A percentile compares a stretch with the other conserved stretches of the same genome.
These are phyloP conservation scores for Acrocyrtus sp. DNA, from an alignment of 2,888 invertebrate genomes.

Conservation along the genomic window DNA sequence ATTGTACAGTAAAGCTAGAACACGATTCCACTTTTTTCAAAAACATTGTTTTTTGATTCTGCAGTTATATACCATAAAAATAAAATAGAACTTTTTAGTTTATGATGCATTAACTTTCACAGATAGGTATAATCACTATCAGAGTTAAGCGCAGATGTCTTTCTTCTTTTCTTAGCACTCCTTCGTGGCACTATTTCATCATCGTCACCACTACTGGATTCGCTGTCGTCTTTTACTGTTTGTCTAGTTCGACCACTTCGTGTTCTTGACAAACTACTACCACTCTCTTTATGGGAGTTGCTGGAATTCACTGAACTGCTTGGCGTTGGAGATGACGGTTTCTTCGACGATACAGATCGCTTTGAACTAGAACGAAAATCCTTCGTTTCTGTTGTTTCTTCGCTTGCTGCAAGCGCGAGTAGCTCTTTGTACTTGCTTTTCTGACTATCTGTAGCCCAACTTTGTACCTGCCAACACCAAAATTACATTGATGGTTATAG, in stretches of 20 bases:
- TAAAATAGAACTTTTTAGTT: too few species aligned
- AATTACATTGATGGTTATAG: neutral
- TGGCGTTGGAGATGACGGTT: constrained; percentile 45
- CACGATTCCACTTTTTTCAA: too few species aligned
- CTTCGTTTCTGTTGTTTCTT: constrained; percentile 70
- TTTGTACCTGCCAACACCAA: constrained; percentile 54
- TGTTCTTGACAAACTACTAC: constrained; percentile 48
- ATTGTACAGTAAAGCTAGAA: too few species aligned
- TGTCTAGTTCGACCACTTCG: constrained; percentile 62
- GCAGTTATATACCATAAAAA: too few species aligned
- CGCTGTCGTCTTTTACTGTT: constrained; percentile 63
- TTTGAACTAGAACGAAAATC: constrained; percentile 65
- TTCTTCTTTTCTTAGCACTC: constrained; percentile 91
- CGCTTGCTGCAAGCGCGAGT: constrained; percentile 89
- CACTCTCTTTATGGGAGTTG: constrained; percentile 32
- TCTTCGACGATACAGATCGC: constrained; percentile 35
- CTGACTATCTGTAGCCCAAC: constrained; percentile 77
- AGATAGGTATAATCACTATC: constrained; percentile 93
- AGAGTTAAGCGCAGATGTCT: constrained; percentile 77
- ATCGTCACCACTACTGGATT: constrained; percentile 72
- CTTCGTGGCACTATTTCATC: constrained; percentile 88
- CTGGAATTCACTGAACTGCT: constrained; percentile 20
- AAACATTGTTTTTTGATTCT: too few species aligned
- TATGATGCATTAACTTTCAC: too few species aligned
- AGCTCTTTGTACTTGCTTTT: constrained; percentile 91